Base-by-base conservation (phyloP, 2,888 invertebrate species). In the Meganola albula region DNA sequence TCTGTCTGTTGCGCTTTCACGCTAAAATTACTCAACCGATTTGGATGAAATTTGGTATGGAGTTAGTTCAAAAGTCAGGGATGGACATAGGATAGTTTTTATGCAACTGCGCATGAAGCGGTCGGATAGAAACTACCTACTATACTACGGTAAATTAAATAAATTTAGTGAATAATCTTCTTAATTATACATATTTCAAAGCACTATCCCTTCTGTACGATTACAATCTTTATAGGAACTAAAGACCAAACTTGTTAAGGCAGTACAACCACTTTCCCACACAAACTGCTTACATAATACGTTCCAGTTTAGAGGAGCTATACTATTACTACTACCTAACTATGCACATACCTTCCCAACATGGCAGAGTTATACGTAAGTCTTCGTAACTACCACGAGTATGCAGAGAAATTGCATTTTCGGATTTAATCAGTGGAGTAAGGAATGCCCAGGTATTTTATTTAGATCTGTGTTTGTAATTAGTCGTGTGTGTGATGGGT, bases 261-360 rank as follows among this genome's bases (percentile, higher is more conserved):
- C 47, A 46, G 35, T 37, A 40, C 37, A 44, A 64, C 70, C 68
- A 70, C 73, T 73, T 73, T 73, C 70, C 58, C 31, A 57, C 53
- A 26, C 61, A 55, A 67, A 63, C 63, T 49, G 62, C 62, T 62
- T 58, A 53, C 40, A 53, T 58, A 61, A 49, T 53, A 46, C 65
- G 60, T 38, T 49, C 54, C 47, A 60, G 47, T 68, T 64, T 46
- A 58, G 51, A 37, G 57, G 58, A 36, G 30, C 33, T 35, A 37
- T 35, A 45, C 38, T 40, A 42, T 48, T 37, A 43, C 40, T 42
- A 22, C 35, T 26, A 31, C 36, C 31, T 29, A 29, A 41, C 46
- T 22, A 33, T 40, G 45, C 32, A 33, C 27, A 31, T 29, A 39
- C 36, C 52, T 48, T 41, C 52, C 43, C 25, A 36, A 58, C 46